A percentile compares a stretch with the other conserved stretches of the same genome.
phyloP scores from a whole-genome alignment of 2,888 invertebrate genomes.

The Nudaria mundana region DNA sequence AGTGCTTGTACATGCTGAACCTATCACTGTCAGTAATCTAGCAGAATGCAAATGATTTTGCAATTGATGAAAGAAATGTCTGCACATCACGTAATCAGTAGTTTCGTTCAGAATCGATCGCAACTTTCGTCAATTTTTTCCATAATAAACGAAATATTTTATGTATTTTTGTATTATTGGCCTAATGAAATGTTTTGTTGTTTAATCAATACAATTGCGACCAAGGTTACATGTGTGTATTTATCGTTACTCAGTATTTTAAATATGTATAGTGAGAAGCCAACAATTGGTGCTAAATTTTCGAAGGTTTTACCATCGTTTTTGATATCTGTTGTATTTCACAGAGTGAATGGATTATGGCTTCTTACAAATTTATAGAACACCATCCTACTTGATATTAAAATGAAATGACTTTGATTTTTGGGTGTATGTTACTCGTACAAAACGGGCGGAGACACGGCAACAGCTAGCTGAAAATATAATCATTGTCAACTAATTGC shows the following conservation, averaged over 20 bases:
- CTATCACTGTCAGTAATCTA: too few relatives aligned
- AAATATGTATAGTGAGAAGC: conserved; percentile 63
- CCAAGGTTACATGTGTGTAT: conserved; percentile 22
- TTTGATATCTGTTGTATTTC: conserved; percentile 63
- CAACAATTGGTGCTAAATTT: conserved; percentile 79
- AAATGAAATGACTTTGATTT: too few relatives aligned
- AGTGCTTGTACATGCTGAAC: too few relatives aligned
- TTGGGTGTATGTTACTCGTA: too few relatives aligned
- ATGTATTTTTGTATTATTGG: conserved; percentile 9
- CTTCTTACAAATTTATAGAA: conserved; percentile 48
- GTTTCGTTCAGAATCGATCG: conserved; percentile 18
- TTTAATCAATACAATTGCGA: conserved; percentile 19
- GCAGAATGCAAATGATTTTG: not conserved
- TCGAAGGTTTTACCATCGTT: conserved; percentile 74
- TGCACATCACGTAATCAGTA: conserved; percentile 5
- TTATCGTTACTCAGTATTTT: conserved; percentile 54
- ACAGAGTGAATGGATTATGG: conserved; percentile 49
- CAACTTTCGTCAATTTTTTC: conserved; percentile 29
- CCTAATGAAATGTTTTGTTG: conserved; percentile 20
- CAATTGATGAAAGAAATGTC: conserved; percentile 2
- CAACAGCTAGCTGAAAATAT: too few relatives aligned
- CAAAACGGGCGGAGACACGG: too few relatives aligned
- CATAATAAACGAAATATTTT: conserved; percentile 8
- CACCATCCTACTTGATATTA: too few relatives aligned
- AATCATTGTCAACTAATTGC: too few relatives aligned